Conservation (phyloP, 2,113 vertebrate genomes). For the Miniopterus natalensis region DNA sequence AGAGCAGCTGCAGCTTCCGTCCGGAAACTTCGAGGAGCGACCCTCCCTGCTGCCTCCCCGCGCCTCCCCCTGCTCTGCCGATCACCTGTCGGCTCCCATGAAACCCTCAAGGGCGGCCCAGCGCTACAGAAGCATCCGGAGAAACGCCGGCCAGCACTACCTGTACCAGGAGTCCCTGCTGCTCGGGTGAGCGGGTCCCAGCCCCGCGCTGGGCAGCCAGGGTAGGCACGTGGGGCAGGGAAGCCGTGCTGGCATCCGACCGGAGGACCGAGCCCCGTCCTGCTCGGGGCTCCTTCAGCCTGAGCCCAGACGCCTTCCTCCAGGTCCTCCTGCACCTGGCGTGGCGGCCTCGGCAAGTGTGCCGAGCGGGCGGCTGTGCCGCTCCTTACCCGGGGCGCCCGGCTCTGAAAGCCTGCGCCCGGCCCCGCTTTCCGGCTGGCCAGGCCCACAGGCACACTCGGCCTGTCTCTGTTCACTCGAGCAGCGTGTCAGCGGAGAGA, state of each 20-base stretch:
- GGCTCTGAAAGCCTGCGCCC: rapidly evolving
- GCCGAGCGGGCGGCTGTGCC: rapidly evolving
- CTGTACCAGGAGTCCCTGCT: constrained; percentile 92
- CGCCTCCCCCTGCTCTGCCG: constrained; percentile 75
- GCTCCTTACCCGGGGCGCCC: background rate
- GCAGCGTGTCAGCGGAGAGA: rapidly evolving
- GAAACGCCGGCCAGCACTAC: constrained; percentile 91
- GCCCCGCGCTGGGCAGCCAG: too few relatives aligned
- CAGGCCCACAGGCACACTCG: rapidly evolving
- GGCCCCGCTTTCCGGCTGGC: too few relatives aligned
- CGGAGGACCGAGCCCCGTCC: background rate
- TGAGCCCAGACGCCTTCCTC: background rate
- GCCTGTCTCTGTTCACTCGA: background rate
- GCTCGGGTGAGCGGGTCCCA: constrained; percentile 88
- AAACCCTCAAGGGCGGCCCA: constrained; percentile 88
- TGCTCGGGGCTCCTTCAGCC: background rate
- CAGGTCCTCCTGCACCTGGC: rapidly evolving
- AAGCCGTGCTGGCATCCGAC: rapidly evolving
- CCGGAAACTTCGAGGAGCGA: background rate
- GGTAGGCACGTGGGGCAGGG: background rate
- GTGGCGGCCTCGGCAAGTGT: background rate
- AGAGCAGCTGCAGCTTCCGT: background rate
- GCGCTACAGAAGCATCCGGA: constrained; percentile 90
- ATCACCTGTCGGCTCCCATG: constrained; percentile 81
- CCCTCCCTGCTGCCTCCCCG: background rate